phyloP scores from a whole-genome alignment of 1,140 invertebrate genomes.

The Argopecten irradians region DNA sequence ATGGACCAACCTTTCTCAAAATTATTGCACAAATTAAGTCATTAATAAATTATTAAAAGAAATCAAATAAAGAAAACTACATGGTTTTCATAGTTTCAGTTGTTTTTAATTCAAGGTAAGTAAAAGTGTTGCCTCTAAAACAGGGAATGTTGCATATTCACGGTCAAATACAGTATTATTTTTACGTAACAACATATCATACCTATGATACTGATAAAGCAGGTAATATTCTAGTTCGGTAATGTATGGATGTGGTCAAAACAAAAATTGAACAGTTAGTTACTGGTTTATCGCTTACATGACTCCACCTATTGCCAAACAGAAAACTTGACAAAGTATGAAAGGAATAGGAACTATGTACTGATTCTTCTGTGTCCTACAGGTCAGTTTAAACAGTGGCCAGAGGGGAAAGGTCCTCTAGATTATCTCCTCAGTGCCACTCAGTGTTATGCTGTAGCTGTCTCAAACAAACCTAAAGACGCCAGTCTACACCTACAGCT shows the following conservation, averaged over 20 bases:
- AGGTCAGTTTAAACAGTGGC: slow-evolving; percentile 60
- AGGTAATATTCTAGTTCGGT: neutral
- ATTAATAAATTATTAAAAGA: too few relatives aligned
- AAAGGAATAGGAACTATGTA: slow-evolving; percentile 44
- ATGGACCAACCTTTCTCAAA: too few relatives aligned
- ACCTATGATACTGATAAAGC: neutral
- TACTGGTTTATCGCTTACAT: too few relatives aligned
- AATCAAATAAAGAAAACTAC: too few relatives aligned
- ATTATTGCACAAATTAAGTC: too few relatives aligned
- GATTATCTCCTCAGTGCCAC: slow-evolving; percentile 67
- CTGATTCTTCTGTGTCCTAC: neutral
- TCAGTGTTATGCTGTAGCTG: slow-evolving; percentile 67
- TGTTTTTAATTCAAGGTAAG: too few relatives aligned
- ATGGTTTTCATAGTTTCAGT: too few relatives aligned
- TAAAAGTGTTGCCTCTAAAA: too few relatives aligned
- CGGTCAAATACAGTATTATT: neutral
- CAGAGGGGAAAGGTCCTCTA: slow-evolving; percentile 67
- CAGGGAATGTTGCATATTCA: too few relatives aligned
- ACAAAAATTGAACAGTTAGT: neutral
- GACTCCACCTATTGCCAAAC: neutral
- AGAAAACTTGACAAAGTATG: slow-evolving; percentile 15
- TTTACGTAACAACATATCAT: neutral
- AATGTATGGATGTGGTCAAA: neutral
- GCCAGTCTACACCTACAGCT: slow-evolving; percentile 69
- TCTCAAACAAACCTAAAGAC: slow-evolving; percentile 73